Evolutionary conservation across 2,113 vertebrate species (phyloP), one percentile per base, ranked within the genome.

Genomic region (Boulengeromyrus knoepffleri): DNA sequence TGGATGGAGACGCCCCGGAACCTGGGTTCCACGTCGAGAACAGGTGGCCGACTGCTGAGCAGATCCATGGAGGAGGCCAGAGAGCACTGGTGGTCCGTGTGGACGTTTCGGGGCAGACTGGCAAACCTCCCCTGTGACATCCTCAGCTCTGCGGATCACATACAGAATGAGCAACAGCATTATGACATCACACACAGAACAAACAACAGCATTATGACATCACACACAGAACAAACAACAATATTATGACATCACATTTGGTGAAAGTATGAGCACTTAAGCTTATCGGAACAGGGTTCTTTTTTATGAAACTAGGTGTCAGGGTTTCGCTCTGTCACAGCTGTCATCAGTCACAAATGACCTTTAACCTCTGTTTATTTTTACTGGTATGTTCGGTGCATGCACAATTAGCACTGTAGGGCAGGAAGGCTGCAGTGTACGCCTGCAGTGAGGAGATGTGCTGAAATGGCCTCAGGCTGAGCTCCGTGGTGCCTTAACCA

Each of bases 91-190:
- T 95, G 96, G 92, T 95, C 95, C 94, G 96, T 80, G 8, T 93
- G 93, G 92, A 95, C 94, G 88, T 94, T 97, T 95, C 97, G 95
- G 90, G 97, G 97, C 91, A 99, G 95, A 94, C 97, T 98, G 88
- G 97, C 97, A 93, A 97, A 97, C 90, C 97, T 98, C 93, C 98
- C 98, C 13, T 98, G 97, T 45, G 98, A 97, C 97, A 99, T 97
- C 95, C 94, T 98, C 92, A 95, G 91, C 92, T 96, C 97, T 99
- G 93, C 46, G 91, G 36, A 50, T 52, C 91, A 92, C 0, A 91
- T 52, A 94, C 92, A 89, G 13, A 80, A 27, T 7, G 88, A 83
- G 86, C 62, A 89, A 80, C 47, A 21, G 52, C 3, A 58, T 36
- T 36, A 45, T 58, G 52, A 62, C 24, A 27, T 58, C n/a, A 70